Conservation (phyloP, 1,140 invertebrate species). For the Agrypnia vestita region DNA sequence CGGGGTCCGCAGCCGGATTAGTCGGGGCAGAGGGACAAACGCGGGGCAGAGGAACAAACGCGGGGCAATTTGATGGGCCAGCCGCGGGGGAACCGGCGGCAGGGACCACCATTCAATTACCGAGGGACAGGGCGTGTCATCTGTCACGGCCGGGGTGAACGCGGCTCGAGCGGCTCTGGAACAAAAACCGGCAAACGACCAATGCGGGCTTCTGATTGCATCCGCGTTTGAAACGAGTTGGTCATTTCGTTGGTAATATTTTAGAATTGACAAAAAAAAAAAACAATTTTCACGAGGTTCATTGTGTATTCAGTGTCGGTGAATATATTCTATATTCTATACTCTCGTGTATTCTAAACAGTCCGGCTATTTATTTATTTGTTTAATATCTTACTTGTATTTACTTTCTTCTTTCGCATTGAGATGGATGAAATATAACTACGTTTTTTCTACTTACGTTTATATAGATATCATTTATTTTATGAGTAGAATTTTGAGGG, state of each 20-base stretch:
- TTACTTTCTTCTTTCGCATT: too few relatives aligned
- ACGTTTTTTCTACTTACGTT: too few relatives aligned
- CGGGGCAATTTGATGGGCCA: conserved; percentile 27
- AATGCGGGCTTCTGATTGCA: not conserved
- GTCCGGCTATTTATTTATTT: too few relatives aligned
- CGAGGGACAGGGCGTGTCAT: conserved; percentile 7
- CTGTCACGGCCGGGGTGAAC: conserved; percentile 17
- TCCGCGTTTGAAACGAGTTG: not conserved
- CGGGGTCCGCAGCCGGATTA: not conserved
- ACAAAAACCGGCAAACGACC: conserved; percentile 1
- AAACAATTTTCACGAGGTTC: too few relatives aligned
- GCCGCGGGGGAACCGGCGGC: conserved; percentile 10
- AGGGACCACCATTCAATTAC: conserved; percentile 13
- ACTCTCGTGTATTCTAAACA: too few relatives aligned
- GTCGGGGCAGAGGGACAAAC: conserved; percentile 13
- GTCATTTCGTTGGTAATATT: not conserved
- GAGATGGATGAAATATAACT: too few relatives aligned
- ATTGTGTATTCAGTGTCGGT: too few relatives aligned
- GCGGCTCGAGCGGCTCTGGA: not conserved
- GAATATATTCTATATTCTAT: too few relatives aligned
- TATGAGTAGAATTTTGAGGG: too few relatives aligned
- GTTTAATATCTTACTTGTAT: too few relatives aligned
- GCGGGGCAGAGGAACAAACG: conserved; percentile 26
- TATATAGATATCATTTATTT: too few relatives aligned
- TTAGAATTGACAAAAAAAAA: too few relatives aligned